These are phyloP conservation scores for Eristalis arbustorum DNA, from an alignment of 2,888 invertebrate genomes.

Conservation along the genomic window DNA sequence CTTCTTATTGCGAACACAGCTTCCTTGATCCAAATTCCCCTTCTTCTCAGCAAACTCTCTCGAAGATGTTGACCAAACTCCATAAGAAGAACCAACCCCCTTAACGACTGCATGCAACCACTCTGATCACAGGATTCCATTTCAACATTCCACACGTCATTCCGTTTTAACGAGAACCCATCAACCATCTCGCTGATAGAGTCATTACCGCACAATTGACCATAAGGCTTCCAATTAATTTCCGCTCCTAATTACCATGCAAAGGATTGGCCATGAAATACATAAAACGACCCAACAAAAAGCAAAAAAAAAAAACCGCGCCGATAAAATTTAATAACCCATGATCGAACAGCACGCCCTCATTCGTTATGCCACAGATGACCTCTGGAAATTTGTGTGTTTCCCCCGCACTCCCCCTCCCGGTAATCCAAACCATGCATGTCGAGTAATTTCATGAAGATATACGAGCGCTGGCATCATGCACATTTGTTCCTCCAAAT, in stretches of 20 bases:
- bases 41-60: background rate
- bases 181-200: slow-evolving; percentile 24
- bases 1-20: too few relatives aligned
- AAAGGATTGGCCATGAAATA: slow-evolving; percentile 28
- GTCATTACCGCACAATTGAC: slow-evolving; percentile 53
- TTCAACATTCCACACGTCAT: background rate
- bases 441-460: slow-evolving; percentile 53
- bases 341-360: slow-evolving; percentile 56
- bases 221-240: slow-evolving; percentile 46
- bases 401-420: background rate
- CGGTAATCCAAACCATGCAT: slow-evolving; percentile 55
- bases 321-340: slow-evolving; percentile 36
- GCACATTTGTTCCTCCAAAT: slow-evolving; percentile 57
- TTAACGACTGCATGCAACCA: background rate
- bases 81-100: background rate
- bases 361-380: slow-evolving; percentile 63
- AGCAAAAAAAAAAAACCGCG: background rate
- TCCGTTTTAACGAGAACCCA: background rate
- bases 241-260: slow-evolving; percentile 44
- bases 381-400: slow-evolving; percentile 40
- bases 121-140: background rate
- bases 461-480: slow-evolving; percentile 41
- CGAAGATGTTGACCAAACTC: too few relatives aligned
- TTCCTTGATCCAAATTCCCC: too few relatives aligned
- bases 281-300: background rate